Base-by-base conservation (phyloP, 1,140 invertebrate genomes). In the Bombus superbus region DNA sequence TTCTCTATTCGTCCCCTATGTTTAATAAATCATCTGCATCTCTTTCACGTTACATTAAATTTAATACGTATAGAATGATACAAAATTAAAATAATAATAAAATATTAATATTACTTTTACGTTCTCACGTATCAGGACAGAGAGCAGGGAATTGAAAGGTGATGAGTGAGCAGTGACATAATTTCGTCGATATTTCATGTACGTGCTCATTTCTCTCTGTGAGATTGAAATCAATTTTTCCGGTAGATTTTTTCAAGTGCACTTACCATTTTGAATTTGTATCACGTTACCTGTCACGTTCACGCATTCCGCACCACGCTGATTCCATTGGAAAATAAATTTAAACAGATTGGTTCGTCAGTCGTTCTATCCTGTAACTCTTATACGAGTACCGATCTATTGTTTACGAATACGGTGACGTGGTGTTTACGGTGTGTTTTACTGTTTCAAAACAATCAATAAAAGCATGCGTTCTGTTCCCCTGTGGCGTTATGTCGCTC, bases 391-490 rank as follows among this genome's bases (percentile, higher is more conserved):
- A 32, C 71, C 15, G 42, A 88, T 85, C 88, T 82, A 83, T 74
- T 85, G 86, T 91, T 90, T 88, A 90, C 81, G 84, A 81, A 42
- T 72, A 78, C 59, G 53, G 77, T 59, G 86, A 88, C 72, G 44
- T 72, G 86, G 42, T 85, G 81, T 91, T 90, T 90, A 90, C 80
- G 75, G 62, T 79, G 40, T 87, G 68, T 83, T 91, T 91, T 80
- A 88, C 71, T 75, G 85, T 91, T 85, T 89, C 87, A 89, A 91
- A 91, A 91, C 87, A 90, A 85, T 79, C 90, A 89, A 91, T 91
- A 91, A 91, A 91, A 87, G n/a, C 69, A 35, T 44, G 42, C 83
- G 76, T 76, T 25, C 68, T 79, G 64, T 40, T 81, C 59, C 68
- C 66, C 64, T 66, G 81, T 64, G 64, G 64, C 28, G 53, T 28